These are phyloP conservation scores for Lasius fuliginosus DNA, from an alignment of 2,888 invertebrate species.

Conservation along the genomic window DNA sequence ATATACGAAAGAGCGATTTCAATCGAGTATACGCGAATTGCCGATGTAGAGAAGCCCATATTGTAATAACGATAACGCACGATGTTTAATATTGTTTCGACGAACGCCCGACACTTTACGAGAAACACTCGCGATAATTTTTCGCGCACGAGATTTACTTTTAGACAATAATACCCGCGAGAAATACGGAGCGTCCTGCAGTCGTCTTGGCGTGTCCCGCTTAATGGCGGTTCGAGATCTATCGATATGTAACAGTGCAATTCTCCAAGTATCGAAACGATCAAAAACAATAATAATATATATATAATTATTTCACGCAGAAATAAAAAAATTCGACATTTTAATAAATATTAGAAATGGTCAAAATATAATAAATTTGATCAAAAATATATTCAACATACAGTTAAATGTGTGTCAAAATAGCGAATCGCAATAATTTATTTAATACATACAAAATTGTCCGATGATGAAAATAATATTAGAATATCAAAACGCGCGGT, in stretches of 20 bases:
- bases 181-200: not conserved
- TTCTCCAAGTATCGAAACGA: not conserved
- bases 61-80: no score
- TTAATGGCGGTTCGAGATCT: not conserved
- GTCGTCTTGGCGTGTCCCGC: not conserved
- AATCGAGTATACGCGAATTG: not conserved
- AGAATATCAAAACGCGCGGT: not conserved
- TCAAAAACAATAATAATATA: no score
- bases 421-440: not conserved
- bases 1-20: not conserved
- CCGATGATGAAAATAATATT: not conserved
- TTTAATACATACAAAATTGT: not conserved
- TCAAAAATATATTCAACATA: not conserved
- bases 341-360: not conserved
- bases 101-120: not conserved
- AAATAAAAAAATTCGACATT: not conserved
- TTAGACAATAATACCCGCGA: not conserved
- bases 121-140: not conserved
- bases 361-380: not conserved
- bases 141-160: not conserved
- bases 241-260: not conserved
- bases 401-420: not conserved
- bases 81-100: not conserved
- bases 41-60: no score
- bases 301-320: not conserved